Evolutionary conservation across 2,797 vertebrate species (phyloP).

Genomic region (Anableps anableps): DNA sequence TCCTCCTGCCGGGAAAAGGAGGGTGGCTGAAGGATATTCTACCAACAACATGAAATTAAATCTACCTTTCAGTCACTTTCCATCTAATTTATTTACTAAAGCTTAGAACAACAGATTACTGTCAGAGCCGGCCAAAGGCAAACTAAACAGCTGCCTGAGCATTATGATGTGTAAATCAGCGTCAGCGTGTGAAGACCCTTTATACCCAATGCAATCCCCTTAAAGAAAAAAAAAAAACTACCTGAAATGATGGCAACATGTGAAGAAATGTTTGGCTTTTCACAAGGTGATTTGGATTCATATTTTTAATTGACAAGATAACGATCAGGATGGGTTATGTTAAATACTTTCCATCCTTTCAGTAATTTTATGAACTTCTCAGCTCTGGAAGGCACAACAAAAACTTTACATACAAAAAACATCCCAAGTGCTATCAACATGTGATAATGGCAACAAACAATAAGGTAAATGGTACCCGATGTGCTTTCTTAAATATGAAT

Average conservation of each 20-base stretch:
- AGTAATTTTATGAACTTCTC: too few species aligned
- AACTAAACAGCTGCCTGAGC: not conserved
- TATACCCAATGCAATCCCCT: not conserved
- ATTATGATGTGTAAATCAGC: too few species aligned
- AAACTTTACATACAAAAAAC: too few species aligned
- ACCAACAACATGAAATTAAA: not conserved
- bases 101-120: not conserved
- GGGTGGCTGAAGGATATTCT: not conserved
- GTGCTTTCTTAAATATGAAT: too few species aligned
- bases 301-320: too few species aligned
- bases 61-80: not conserved
- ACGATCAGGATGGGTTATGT: not conserved
- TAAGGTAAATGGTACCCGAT: too few species aligned
- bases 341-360: not conserved
- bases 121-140: not conserved
- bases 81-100: not conserved
- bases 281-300: not conserved
- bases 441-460: too few species aligned
- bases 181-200: not conserved
- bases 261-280: not conserved
- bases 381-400: too few species aligned
- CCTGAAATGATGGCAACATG: not conserved
- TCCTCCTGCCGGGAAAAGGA: conserved; percentile 49
- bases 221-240: not conserved
- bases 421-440: too few species aligned